phyloP scores from a whole-genome alignment of 2,888 invertebrate genomes.

The Drepana falcataria region DNA sequence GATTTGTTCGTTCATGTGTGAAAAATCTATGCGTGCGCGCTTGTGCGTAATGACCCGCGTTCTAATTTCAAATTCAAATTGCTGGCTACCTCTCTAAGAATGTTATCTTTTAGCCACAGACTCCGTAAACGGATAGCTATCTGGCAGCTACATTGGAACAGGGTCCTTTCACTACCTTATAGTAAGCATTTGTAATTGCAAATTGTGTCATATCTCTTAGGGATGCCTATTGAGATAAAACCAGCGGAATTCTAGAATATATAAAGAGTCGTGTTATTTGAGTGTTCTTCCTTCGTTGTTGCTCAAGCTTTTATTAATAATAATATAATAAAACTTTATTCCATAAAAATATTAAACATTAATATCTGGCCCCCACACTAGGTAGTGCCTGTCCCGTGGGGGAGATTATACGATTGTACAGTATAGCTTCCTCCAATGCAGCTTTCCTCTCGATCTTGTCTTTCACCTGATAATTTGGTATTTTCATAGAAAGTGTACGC shows the following conservation, averaged over 20 bases:
- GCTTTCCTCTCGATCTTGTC: too few species aligned
- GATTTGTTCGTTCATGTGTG: slow-evolving; percentile 30
- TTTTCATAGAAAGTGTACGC: too few species aligned
- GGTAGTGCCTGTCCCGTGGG: too few species aligned
- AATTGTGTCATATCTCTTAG: not conserved
- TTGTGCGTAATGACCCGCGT: slow-evolving; percentile 20
- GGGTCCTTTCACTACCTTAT: not conserved
- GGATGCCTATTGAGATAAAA: not conserved
- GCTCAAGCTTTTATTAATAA: too few species aligned
- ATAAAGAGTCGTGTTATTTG: too few species aligned
- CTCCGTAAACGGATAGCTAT: slow-evolving; percentile 2
- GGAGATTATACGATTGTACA: too few species aligned
- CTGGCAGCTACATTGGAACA: not conserved
- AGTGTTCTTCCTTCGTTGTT: too few species aligned
- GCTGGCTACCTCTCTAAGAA: slow-evolving; percentile 11
- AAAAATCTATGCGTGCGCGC: slow-evolving; percentile 30
- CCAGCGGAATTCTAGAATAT: not conserved
- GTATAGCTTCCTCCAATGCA: too few species aligned
- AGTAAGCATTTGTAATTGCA: not conserved
- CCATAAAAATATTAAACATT: too few species aligned
- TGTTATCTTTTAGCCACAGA: slow-evolving; percentile 6
- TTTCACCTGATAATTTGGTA: too few species aligned
- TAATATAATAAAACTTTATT: too few species aligned
- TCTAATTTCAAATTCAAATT: slow-evolving; percentile 40
- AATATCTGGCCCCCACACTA: too few species aligned